Base-by-base conservation (phyloP, 2,113 vertebrate species). In the Bufo bufo region DNA sequence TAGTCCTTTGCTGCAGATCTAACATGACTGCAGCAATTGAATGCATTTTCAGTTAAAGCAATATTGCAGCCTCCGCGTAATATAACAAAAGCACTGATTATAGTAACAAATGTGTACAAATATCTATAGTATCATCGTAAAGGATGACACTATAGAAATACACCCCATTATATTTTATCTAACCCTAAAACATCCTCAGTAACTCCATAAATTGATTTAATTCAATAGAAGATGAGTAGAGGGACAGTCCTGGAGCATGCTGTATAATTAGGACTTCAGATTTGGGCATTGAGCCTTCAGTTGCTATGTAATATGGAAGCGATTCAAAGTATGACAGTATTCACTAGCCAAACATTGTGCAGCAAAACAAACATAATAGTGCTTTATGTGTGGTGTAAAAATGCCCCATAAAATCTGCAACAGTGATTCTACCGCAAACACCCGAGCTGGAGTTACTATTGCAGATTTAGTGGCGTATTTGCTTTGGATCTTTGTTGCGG, bases 281-380 rank as follows among this genome's bases (percentile, higher is more conserved):
- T 69, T 49, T 77, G 72, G 66, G 54, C 52, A 85, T 5, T 58
- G 72, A 85, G 71, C 33, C 19, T 77, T 2, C 61, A 45, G 65
- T 47, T 75, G 49, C 84, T 77, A 74, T 75, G 50, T 74, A 85
- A 13, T 17, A 69, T 85, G 54, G 83, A 85, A 58, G 8, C 16
- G 7, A 20, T 74, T 66, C 84, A 85, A 59, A 23, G 52, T 85
- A 77, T 85, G 54, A 85, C 56, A 49, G 43, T 43, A 74, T 77
- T 77, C 33, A 61, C 71, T 77, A 77, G 14, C 43, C 56, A 85
- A 85, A 85, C 72, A 74, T 19, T 74, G 59, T 14, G 13, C 61
- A 83, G 59, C 43, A 54, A 72, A 85, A 71, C 10, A 74, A 84
- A 84, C 50, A 75, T 59, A 33, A 33, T 33, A 33, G 33, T 33